Percentiles rank a stretch among this genome's conserved stretches.
Conservation (phyloP, 1,140 invertebrate species). For the Hypothenemus hampei region DNA sequence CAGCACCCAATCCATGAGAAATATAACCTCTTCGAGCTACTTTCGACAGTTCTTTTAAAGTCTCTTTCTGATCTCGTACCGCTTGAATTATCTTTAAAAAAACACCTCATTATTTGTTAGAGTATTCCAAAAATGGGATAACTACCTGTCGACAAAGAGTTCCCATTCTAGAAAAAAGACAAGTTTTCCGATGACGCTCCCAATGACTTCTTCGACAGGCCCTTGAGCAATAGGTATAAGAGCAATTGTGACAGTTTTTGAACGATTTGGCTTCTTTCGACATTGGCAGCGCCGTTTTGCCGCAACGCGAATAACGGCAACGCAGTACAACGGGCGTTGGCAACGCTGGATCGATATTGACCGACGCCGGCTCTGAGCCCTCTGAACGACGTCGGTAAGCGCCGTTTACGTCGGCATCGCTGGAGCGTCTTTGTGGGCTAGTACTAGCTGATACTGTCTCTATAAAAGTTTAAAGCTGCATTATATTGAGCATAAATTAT, state of each 20-base stretch:
- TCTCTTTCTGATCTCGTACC: constrained; percentile 76
- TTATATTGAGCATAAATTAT: no score
- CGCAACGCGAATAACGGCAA: constrained; percentile 74
- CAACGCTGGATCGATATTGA: constrained; percentile 14
- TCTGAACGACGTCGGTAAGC: constrained; percentile 50
- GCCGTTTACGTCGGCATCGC: constrained; percentile 35
- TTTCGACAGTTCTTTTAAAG: constrained; percentile 71
- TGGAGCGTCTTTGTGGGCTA: constrained; percentile 46
- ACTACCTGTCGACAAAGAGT: constrained; percentile 71
- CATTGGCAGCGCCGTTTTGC: constrained; percentile 51
- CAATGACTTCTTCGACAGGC: constrained; percentile 82
- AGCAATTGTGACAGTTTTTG: constrained; percentile 86
- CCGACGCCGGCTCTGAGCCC: constrained; percentile 47
- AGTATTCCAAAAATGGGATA: not conserved
- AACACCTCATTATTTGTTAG: not conserved
- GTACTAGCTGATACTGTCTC: constrained; percentile 47
- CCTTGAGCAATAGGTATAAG: constrained; percentile 79
- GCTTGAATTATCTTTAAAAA: constrained; percentile 63
- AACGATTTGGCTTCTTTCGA: constrained; percentile 59
- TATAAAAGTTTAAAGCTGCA: no score
- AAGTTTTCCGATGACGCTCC: constrained; percentile 86
- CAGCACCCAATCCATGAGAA: constrained; percentile 81
- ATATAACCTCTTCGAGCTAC: constrained; percentile 75
- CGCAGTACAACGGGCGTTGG: constrained; percentile 51
- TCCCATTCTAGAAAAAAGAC: constrained; percentile 81